Conservation (phyloP, 1,140 invertebrate genomes). For the Panagrolaimus sp. region DNA sequence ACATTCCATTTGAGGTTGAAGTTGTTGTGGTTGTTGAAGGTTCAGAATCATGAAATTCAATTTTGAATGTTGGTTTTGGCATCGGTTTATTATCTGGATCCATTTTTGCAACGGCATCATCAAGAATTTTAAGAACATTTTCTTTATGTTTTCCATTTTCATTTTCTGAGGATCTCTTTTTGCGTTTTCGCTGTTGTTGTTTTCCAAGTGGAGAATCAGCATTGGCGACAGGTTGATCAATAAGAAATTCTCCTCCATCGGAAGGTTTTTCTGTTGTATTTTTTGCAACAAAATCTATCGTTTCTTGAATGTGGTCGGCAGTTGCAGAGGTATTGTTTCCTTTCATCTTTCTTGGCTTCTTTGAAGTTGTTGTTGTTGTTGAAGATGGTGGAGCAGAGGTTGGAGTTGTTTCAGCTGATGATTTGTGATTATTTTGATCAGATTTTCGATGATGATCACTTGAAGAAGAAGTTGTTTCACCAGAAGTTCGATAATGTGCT, state of each 20-base stretch:
- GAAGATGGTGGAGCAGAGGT: too few relatives aligned
- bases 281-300: conserved; percentile 7
- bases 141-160: background rate
- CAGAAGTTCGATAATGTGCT: too few relatives aligned
- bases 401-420: too few relatives aligned
- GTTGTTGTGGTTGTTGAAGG: background rate
- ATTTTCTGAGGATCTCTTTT: background rate
- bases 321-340: background rate
- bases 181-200: background rate
- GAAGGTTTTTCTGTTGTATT: background rate
- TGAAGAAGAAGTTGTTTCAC: too few relatives aligned
- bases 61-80: background rate
- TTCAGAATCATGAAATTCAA: background rate
- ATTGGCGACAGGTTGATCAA: background rate
- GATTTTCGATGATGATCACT: too few relatives aligned
- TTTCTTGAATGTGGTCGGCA: conserved; percentile 7
- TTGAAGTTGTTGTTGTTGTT: too few relatives aligned
- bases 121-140: background rate
- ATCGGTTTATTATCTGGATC: background rate
- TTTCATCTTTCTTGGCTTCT: background rate
- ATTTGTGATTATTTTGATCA: too few relatives aligned
- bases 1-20: background rate
- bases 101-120: background rate
- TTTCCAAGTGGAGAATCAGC: background rate
- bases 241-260: background rate